These are phyloP conservation scores for Chironomus tentans DNA, from an alignment of 2,888 invertebrate species.

Conservation along the genomic window DNA sequence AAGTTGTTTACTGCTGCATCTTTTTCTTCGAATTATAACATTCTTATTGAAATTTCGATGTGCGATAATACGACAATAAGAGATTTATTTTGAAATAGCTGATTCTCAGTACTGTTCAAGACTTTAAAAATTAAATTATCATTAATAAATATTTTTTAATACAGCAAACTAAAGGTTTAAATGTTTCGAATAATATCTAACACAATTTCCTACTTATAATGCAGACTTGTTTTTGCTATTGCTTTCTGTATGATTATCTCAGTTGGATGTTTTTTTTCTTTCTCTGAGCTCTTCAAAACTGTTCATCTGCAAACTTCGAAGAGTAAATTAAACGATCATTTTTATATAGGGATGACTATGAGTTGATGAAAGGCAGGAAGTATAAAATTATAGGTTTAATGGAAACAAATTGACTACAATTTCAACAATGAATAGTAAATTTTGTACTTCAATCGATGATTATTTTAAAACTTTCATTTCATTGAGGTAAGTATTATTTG, in stretches of 20 bases:
- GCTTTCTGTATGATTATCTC: slow-evolving; percentile 19
- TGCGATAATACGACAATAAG: no score
- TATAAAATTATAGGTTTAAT: slow-evolving; percentile 34
- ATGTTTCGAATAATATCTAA: background rate
- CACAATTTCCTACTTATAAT: slow-evolving; percentile 1
- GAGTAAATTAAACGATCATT: background rate
- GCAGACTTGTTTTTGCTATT: background rate
- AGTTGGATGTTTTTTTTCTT: slow-evolving; percentile 18
- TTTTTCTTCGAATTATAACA: no score
- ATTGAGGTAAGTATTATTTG: no score
- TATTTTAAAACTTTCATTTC: no score
- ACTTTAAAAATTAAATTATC: no score
- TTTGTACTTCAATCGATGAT: no score
- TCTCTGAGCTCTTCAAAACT: background rate
- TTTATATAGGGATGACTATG: background rate
- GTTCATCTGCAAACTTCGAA: background rate
- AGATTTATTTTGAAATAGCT: background rate
- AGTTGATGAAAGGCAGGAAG: slow-evolving; percentile 30
- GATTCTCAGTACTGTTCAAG: no score
- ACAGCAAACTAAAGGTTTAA: background rate
- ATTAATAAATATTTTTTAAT: background rate
- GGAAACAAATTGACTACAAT: slow-evolving; percentile 31
- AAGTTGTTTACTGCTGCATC: no score
- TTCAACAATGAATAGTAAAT: background rate
- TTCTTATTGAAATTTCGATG: no score